Conservation (phyloP, 2,888 invertebrate genomes). For the Steinernema carpocapsae region DNA sequence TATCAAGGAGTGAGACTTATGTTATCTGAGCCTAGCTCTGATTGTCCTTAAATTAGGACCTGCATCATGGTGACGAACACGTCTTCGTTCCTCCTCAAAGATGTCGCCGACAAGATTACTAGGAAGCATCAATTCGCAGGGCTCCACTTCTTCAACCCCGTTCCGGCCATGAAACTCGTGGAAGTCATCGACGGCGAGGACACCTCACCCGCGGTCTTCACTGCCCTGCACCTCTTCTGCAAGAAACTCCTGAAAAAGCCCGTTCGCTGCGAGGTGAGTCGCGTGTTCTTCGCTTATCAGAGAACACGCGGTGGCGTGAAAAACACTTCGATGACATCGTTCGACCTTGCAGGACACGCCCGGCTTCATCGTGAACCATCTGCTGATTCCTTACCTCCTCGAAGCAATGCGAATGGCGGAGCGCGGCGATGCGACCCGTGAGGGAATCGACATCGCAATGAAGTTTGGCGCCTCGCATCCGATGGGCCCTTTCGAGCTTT, state of each 20-base stretch:
- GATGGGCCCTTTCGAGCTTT: slow-evolving; percentile 85
- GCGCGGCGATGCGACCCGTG: slow-evolving; percentile 76
- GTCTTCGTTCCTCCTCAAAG: slow-evolving; percentile 82
- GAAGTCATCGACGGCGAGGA: slow-evolving; percentile 81
- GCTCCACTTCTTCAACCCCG: slow-evolving; percentile 89
- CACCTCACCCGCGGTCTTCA: slow-evolving; percentile 80
- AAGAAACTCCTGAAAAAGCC: slow-evolving; percentile 82
- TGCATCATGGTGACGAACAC: slow-evolving; percentile 88
- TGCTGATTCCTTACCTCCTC: slow-evolving; percentile 82
- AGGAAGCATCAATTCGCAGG: slow-evolving; percentile 78
- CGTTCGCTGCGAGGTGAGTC: slow-evolving; percentile 78
- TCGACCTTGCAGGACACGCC: slow-evolving; percentile 77
- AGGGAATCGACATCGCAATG: slow-evolving; percentile 86
- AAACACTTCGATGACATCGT: slow-evolving; percentile 9
- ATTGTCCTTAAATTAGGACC: slow-evolving; percentile 72
- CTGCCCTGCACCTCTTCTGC: slow-evolving; percentile 80
- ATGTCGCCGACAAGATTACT: slow-evolving; percentile 79
- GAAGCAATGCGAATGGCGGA: slow-evolving; percentile 75
- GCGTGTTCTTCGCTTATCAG: neutral
- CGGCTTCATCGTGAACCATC: slow-evolving; percentile 87
- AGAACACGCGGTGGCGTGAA: neutral
- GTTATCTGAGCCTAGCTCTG: too few relatives aligned
- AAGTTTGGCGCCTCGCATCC: slow-evolving; percentile 83
- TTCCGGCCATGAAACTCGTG: slow-evolving; percentile 85
- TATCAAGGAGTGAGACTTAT: slow-evolving; percentile 68